Conservation (phyloP, 2,888 invertebrate genomes). For the Tipula confusa region DNA sequence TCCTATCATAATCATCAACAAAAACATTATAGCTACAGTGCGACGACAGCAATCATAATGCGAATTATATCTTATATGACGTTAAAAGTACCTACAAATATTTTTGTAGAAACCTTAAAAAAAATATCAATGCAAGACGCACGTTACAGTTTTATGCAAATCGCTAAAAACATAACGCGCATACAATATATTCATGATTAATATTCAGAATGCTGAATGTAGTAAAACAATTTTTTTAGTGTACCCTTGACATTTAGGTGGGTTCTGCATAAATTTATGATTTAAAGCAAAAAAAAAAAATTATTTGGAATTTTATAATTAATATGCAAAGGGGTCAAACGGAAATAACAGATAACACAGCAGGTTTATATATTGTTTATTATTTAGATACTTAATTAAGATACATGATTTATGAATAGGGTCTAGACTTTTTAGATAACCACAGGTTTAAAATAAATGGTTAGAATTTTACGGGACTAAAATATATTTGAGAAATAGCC, state of each 20-base stretch:
- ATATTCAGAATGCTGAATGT: neutral
- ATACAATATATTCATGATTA: neutral
- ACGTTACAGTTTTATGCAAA: too few species aligned
- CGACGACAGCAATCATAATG: too few species aligned
- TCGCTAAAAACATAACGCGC: too few species aligned
- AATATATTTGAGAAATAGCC: too few species aligned
- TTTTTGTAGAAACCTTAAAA: too few species aligned
- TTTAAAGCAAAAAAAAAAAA: neutral
- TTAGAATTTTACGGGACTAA: neutral
- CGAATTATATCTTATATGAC: too few species aligned
- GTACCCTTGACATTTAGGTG: neutral
- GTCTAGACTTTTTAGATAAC: neutral
- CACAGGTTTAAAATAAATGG: neutral
- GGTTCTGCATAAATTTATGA: neutral
- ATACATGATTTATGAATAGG: neutral
- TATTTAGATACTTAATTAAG: too few species aligned
- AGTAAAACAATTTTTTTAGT: neutral
- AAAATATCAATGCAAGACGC: too few species aligned
- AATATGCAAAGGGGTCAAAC: neutral
- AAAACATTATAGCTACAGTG: too few species aligned
- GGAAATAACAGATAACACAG: neutral
- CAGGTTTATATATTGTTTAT: neutral
- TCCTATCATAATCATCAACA: too few species aligned
- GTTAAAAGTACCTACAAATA: too few species aligned
- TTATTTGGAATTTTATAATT: neutral